A percentile compares a stretch with the other conserved stretches of the same genome.
These are phyloP conservation scores for Eupithecia centaureata DNA, from an alignment of 2,888 invertebrate genomes.

Conservation along the genomic window DNA sequence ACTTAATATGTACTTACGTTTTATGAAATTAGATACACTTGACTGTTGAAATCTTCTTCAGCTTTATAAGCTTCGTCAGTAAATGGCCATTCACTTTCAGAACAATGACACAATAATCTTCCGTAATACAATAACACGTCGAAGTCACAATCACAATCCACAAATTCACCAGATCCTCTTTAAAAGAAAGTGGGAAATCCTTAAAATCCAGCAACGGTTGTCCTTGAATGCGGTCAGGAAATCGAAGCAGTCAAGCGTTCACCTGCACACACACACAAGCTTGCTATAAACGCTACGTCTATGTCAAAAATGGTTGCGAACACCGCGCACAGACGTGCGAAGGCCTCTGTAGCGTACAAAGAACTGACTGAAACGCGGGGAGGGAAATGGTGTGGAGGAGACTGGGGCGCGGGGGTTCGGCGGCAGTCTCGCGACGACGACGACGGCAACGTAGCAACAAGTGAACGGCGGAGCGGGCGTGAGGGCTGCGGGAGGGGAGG, in stretches of 20 bases:
- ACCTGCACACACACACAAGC: slow-evolving; percentile 69
- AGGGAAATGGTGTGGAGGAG: slow-evolving; percentile 66
- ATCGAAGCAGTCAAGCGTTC: slow-evolving; percentile 60
- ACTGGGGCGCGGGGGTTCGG: slow-evolving; percentile 66
- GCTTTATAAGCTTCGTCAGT: slow-evolving; percentile 44
- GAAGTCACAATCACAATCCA: slow-evolving; percentile 67
- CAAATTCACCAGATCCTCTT: slow-evolving; percentile 51
- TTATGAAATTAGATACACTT: slow-evolving; percentile 32
- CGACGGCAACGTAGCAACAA: slow-evolving; percentile 77
- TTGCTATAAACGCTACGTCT: slow-evolving; percentile 65
- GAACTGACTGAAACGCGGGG: slow-evolving; percentile 82
- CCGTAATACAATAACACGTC: slow-evolving; percentile 47
- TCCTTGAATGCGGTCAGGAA: slow-evolving; percentile 68
- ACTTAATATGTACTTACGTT: slow-evolving; percentile 37
- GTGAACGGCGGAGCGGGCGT: slow-evolving; percentile 76
- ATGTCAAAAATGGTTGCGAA: slow-evolving; percentile 62
- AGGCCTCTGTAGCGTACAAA: slow-evolving; percentile 78
- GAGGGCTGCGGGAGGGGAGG: slow-evolving; percentile 53
- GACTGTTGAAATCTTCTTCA: slow-evolving; percentile 35
- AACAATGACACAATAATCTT: slow-evolving; percentile 47
- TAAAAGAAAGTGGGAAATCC: slow-evolving; percentile 47
- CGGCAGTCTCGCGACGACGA: slow-evolving; percentile 63
- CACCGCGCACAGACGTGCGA: slow-evolving; percentile 68
- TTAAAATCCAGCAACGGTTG: slow-evolving; percentile 44
- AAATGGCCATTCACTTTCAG: slow-evolving; percentile 45